phyloP scores from a whole-genome alignment of 2,113 vertebrate species.

The Sapajus apella region DNA sequence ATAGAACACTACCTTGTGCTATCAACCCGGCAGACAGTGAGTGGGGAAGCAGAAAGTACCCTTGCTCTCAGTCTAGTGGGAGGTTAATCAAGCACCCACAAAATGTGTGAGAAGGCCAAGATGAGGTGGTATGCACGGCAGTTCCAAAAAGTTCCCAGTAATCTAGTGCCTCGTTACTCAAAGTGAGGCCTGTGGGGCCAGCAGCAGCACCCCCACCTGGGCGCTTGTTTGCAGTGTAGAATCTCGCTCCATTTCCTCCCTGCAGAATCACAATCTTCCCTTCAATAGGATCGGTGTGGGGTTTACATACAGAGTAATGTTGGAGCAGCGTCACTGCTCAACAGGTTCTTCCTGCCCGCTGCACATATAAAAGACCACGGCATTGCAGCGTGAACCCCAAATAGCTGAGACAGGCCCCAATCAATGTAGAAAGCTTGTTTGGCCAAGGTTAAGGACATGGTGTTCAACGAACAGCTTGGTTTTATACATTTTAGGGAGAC shows the following conservation, averaged over 20 bases:
- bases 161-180: not conserved
- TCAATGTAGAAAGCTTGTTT: too few relatives aligned
- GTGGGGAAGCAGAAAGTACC: rapidly evolving
- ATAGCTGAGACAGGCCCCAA: too few relatives aligned
- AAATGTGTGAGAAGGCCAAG: not conserved
- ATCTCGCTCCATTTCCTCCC: not conserved
- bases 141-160: not conserved
- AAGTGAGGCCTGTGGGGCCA: too few relatives aligned
- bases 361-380: too few relatives aligned
- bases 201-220: not conserved
- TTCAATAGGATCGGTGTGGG: not conserved
- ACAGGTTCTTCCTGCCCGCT: too few relatives aligned
- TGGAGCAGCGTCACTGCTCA: not conserved
- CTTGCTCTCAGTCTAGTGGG: not conserved
- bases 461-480: too few relatives aligned
- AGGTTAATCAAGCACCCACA: not conserved
- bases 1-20: not conserved
- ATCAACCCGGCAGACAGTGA: rapidly evolving
- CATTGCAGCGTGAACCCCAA: too few relatives aligned
- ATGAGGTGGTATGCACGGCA: too few relatives aligned
- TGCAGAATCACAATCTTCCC: not conserved
- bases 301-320: rapidly evolving
- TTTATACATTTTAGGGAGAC: too few relatives aligned
- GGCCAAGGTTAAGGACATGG: too few relatives aligned
- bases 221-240: not conserved